phyloP scores from a whole-genome alignment of 2,888 invertebrate species.

The Chrysotoxum bicinctum region DNA sequence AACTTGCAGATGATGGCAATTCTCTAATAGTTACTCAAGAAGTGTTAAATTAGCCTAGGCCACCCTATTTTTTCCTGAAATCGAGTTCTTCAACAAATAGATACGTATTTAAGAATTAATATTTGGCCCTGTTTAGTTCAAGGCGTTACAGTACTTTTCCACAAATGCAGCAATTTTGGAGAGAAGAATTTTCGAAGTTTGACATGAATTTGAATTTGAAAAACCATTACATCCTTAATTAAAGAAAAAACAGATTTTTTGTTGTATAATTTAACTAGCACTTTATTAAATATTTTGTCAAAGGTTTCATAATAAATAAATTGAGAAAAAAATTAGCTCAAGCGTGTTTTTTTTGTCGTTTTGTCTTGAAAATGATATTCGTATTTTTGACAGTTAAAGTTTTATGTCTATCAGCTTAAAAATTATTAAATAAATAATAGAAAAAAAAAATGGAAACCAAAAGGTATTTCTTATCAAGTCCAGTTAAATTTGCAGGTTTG shows the following conservation, averaged over 20 bases:
- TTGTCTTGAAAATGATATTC: constrained; percentile 32
- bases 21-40: too few species aligned
- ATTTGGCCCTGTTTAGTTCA: too few species aligned
- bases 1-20: too few species aligned
- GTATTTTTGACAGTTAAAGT: constrained; percentile 26
- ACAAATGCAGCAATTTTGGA: too few species aligned
- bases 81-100: too few species aligned
- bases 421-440: constrained; percentile 3
- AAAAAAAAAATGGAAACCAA: constrained; percentile 53
- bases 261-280: constrained; percentile 41
- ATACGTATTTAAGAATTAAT: too few species aligned
- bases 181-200: too few species aligned
- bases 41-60: too few species aligned
- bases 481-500: constrained; percentile 32
- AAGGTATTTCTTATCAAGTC: constrained; percentile 29
- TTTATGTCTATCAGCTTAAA: constrained; percentile 12
- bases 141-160: too few species aligned
- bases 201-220: too few species aligned
- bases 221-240: not conserved
- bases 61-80: too few species aligned
- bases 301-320: constrained; percentile 31
- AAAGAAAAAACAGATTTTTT: not conserved
- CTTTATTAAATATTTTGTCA: constrained; percentile 38
- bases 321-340: constrained; percentile 35
- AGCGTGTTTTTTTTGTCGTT: constrained; percentile 25